A percentile compares a stretch with the other conserved stretches of the same genome.
These are phyloP conservation scores for Aphelinus certus DNA, from an alignment of 1,140 invertebrate genomes.

Conservation along the genomic window DNA sequence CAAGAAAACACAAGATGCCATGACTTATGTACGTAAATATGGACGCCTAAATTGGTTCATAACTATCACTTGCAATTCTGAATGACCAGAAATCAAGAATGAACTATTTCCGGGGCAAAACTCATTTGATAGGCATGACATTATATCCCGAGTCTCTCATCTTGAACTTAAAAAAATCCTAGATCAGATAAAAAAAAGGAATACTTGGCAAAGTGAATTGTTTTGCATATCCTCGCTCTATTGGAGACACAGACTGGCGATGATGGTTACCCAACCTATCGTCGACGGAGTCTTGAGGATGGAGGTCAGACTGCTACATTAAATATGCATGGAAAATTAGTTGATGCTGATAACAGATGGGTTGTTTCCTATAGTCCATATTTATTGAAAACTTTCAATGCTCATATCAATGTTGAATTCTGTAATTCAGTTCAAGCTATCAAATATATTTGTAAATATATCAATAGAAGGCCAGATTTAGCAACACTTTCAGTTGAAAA, in stretches of 20 bases:
- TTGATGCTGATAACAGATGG: conserved; percentile 45
- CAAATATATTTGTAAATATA: conserved; percentile 50
- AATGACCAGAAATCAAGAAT: conserved; percentile 59
- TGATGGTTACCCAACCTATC: too few relatives aligned
- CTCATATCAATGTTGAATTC: conserved; percentile 56
- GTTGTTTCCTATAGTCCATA: conserved; percentile 55
- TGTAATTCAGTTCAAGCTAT: conserved; percentile 48
- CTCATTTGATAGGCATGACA: conserved; percentile 3
- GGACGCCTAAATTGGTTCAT: conserved; percentile 59
- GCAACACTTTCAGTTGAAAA: conserved; percentile 24
- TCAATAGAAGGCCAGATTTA: conserved; percentile 54
- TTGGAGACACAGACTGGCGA: conserved; percentile 33
- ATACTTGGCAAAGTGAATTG: conserved; percentile 8
- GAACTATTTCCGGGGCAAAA: conserved; percentile 4
- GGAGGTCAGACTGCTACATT: too few relatives aligned
- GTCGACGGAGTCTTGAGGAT: neutral
- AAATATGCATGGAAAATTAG: neutral
- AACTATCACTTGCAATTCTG: conserved; percentile 60
- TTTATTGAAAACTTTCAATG: conserved; percentile 47
- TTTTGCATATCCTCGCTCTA: neutral
- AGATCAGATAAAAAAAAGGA: neutral
- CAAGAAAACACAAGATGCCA: conserved; percentile 62
- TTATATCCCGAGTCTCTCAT: conserved; percentile 7
- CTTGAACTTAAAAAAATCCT: neutral
- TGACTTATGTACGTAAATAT: conserved; percentile 61